Base-by-base conservation (phyloP, 2,113 vertebrate genomes). In the Psilopogon haemacephalus region DNA sequence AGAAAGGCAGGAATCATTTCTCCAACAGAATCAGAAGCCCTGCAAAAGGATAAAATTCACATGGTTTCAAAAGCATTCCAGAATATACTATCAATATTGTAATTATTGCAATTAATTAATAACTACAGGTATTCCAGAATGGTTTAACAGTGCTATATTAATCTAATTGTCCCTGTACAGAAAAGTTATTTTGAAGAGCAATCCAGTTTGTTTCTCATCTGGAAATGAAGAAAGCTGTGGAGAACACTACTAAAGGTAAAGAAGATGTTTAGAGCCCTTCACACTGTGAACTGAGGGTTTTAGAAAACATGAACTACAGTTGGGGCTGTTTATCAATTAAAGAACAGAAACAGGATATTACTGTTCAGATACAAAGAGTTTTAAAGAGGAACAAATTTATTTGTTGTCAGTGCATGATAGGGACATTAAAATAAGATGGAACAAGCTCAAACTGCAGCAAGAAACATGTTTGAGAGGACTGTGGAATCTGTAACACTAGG, bases 1-100 rank as follows among this genome's bases (percentile, higher is more conserved):
- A 97, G 96, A 95, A 98, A 97, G 20, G 95, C n/a, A 7, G 97
- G 97, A 86, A 97, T 80, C 68, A 97, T 94, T 78, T 98, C 98
- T 63, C 97, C 98, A 9, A 95, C 93, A 12, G 95, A 95, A 94
- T 97, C 97, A 75, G 96, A 35, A 59, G 95, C 83, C 81, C 98
- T 98, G 95, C 62, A 76, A 85, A 89, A 80, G 18, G 70, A 81
- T 58, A 93, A 85, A 71, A 79, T 32, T 13, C 23, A 88, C 12
- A 38, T 6, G 18, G 9, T 72, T 83, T 63, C 33, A 20, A 87
- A 84, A 91, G 27, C 21, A 55, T 54, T 67, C 18, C 73, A 72
- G 72, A 88, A 69, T 89, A 88, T 38, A 73, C 32, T 78, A 54
- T 28, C 55, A 70, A 19, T 56, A 68, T 71, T 78, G 48, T 73